These are phyloP conservation scores for Prionace glauca DNA, from an alignment of 2,797 vertebrate genomes.

Conservation along the genomic window DNA sequence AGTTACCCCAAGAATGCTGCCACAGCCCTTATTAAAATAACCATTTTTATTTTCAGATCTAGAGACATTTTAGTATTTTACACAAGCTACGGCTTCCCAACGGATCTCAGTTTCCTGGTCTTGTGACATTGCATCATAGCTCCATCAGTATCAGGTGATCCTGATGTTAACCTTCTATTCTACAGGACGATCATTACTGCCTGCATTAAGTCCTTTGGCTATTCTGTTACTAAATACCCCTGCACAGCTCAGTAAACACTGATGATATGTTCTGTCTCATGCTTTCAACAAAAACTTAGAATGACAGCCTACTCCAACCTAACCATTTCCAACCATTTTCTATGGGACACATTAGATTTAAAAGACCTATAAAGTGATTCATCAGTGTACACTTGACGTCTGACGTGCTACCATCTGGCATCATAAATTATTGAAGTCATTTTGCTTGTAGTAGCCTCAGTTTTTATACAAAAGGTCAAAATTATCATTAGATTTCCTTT, in stretches of 20 bases:
- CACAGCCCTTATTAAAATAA: too few species aligned
- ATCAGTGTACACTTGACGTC: neutral
- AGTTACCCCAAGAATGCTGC: too few species aligned
- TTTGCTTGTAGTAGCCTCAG: conserved; percentile 14
- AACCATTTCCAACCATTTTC: neutral
- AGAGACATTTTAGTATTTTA: too few species aligned
- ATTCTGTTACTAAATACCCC: too few species aligned
- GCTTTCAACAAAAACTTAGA: neutral
- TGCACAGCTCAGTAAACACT: too few species aligned
- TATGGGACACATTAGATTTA: neutral
- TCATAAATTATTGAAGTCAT: conserved; percentile 30
- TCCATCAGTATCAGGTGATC: too few species aligned
- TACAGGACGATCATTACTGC: neutral
- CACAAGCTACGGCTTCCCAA: too few species aligned
- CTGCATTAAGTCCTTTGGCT: neutral
- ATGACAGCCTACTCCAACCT: neutral
- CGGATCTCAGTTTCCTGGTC: too few species aligned
- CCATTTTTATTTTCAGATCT: too few species aligned
- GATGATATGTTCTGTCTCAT: neutral
- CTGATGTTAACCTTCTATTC: neutral
- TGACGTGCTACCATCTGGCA: neutral
- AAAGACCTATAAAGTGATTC: neutral
- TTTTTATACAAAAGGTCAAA: conserved; percentile 39
- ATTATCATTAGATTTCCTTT: conserved; percentile 40
- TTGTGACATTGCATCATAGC: too few species aligned